Evolutionary conservation across 2,888 invertebrate species (phyloP), one percentile per base, ranked within the genome.

Genomic region (Spisula subtruncata): DNA sequence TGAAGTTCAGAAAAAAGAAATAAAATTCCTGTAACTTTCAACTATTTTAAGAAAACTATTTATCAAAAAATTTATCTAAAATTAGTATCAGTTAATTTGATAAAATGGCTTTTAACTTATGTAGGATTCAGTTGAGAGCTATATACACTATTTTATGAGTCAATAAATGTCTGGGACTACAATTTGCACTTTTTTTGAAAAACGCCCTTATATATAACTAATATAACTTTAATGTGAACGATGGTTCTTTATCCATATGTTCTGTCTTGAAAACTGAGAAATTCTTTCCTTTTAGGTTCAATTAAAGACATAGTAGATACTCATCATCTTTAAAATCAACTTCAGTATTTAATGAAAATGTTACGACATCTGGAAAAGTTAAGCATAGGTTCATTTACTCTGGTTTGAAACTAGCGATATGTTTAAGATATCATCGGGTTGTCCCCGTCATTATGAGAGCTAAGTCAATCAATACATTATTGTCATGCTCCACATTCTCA

Each of bases 261-360:
- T 16, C 60, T 60, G n/a, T 16, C 75, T 75, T 6, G 25, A 32
- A 35, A 16, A 75, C 16, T n/a, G 14, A 75, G 25, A 18, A 20
- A 20, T 75, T 32, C 8, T 32, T 75, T 75, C 16, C 32, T 75
- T 75, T 75, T 32, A 32, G 16, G 75, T 75, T 75, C 1, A 75
- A 32, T 75, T 75, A 8, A 18, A 32, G 75, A 16, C 75, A 16
- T 75, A 16, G 32, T 71, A 75, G 32, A 75, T 75, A 75, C 32
- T 75, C 16, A 75, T 4, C 75, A 75, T 75, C 35, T 35, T 75
- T 75, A 35, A 75, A 75, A 75, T 75, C 75, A 75, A 35, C 35
- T 75, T 75, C 35, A 32, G 75, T 75, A 35, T 75, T 75, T 75
- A 75, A 75, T 75, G 75, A 75, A 75, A 25, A 75, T 75, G 75